These are phyloP conservation scores for Python bivittatus DNA, from an alignment of 2,113 vertebrate species.

Conservation along the genomic window DNA sequence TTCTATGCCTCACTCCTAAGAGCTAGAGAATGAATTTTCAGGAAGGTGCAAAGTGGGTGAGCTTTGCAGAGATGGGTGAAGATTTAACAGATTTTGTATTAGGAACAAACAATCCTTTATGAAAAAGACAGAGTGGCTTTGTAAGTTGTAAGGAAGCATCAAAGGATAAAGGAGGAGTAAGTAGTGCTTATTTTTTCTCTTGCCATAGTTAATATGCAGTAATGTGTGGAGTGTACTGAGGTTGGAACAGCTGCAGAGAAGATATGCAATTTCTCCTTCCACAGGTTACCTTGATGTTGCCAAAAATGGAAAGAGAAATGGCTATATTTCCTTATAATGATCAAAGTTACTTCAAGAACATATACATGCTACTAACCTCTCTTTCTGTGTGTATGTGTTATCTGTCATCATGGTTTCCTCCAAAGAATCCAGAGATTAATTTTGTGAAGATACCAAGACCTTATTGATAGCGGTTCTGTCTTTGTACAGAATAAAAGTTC, in stretches of 20 bases:
- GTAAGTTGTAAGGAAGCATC: slow-evolving; percentile 1
- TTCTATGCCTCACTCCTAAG: not conserved
- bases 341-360: too few species aligned
- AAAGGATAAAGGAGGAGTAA: not conserved
- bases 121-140: slow-evolving; percentile 27
- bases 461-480: not conserved
- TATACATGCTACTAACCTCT: not conserved
- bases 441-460: not conserved
- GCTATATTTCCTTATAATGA: not conserved
- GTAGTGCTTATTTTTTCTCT: not conserved
- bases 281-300: not conserved
- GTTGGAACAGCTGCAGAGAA: not conserved
- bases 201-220: not conserved
- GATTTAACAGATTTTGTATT: slow-evolving; percentile 15
- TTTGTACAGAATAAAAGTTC: not conserved
- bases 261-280: not conserved
- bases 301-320: not conserved
- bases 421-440: not conserved
- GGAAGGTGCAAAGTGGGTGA: not conserved
- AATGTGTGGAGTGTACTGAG: not conserved
- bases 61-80: not conserved
- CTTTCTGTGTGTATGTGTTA: not conserved
- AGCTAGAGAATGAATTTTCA: not conserved
- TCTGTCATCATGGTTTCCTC: not conserved
- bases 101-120: slow-evolving; percentile 21